phyloP scores from a whole-genome alignment of 2,888 invertebrate species.

The Lithophane leautieri region DNA sequence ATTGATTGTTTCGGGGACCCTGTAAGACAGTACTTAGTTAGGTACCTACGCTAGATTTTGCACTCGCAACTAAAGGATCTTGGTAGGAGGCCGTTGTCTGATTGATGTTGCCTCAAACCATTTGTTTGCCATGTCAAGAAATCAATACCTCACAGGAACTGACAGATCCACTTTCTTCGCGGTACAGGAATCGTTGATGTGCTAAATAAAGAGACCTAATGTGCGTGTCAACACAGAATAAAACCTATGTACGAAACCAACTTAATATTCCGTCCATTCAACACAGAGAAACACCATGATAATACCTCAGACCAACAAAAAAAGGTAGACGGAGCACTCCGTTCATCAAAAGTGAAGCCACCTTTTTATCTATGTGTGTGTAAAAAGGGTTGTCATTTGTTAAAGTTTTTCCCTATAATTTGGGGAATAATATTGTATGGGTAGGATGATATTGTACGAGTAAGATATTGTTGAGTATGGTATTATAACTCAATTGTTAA shows the following conservation, averaged over 20 bases:
- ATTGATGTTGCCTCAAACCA: neutral
- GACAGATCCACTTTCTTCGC: neutral
- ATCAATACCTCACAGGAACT: neutral
- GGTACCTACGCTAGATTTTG: neutral
- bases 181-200: neutral
- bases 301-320: too few relatives aligned
- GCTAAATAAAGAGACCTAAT: neutral
- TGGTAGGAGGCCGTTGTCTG: neutral
- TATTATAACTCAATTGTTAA: too few relatives aligned
- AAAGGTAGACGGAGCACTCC: too few relatives aligned
- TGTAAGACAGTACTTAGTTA: too few relatives aligned
- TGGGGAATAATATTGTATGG: too few relatives aligned
- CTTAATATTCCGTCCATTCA: conserved; percentile 28
- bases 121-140: neutral
- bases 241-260: neutral
- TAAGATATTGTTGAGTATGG: too few relatives aligned
- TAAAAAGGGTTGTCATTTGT: too few relatives aligned
- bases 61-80: neutral
- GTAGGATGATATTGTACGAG: too few relatives aligned
- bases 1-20: too few relatives aligned
- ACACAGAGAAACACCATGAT: conserved; percentile 3
- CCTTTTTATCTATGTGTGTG: too few relatives aligned
- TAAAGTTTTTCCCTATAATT: too few relatives aligned
- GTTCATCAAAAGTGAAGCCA: too few relatives aligned
- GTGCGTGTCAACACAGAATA: conserved; percentile 4